Evolutionary conservation across 1,140 invertebrate genomes (phyloP).

Genomic region (Armadillidium nasatum): DNA sequence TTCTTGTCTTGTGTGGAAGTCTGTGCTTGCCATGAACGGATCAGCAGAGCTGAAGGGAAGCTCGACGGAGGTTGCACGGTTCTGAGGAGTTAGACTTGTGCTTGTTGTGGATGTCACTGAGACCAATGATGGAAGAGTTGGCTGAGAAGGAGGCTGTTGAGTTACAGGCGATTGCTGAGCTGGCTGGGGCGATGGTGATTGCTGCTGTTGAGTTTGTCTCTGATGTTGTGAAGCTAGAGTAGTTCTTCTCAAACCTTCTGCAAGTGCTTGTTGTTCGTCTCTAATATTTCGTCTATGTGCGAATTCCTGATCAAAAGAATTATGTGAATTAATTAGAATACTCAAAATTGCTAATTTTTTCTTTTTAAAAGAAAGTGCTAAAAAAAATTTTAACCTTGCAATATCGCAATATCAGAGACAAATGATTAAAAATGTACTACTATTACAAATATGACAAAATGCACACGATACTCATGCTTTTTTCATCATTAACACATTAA

Average conservation of each 20-base stretch:
- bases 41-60: constrained; percentile 26
- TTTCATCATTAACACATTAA: too few species aligned
- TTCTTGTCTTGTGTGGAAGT: constrained; percentile 81
- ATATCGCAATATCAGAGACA: too few species aligned
- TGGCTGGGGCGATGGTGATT: constrained; percentile 23
- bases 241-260: background rate
- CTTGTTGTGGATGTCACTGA: constrained; percentile 22
- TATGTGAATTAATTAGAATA: too few species aligned
- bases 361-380: too few species aligned
- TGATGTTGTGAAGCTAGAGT: constrained; percentile 17
- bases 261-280: background rate
- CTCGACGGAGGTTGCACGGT: background rate
- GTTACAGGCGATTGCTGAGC: constrained; percentile 32
- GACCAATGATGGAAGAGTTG: constrained; percentile 13
- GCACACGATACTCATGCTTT: too few species aligned
- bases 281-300: background rate
- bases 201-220: background rate
- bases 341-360: too few species aligned
- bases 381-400: too few species aligned
- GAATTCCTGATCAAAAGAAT: background rate
- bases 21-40: constrained; percentile 55
- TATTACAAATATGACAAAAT: too few species aligned
- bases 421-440: too few species aligned
- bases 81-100: background rate
- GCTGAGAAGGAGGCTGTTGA: constrained; percentile 24